Evolutionary conservation across 2,797 vertebrate species (phyloP).

Genomic region (Amblyraja radiata): DNA sequence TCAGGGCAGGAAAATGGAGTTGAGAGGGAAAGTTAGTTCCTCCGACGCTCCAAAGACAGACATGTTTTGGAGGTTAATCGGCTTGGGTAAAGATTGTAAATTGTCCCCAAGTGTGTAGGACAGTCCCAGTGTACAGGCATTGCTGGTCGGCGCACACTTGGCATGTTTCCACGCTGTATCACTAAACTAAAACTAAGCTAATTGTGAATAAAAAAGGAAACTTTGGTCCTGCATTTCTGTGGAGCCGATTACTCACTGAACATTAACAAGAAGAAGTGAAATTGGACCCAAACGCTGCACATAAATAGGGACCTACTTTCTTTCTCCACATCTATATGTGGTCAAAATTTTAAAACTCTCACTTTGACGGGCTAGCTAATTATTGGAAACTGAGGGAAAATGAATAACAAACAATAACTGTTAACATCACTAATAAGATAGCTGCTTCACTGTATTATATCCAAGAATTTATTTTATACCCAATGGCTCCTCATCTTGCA

Average conservation of each 20-base stretch:
- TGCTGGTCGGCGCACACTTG: too few species aligned
- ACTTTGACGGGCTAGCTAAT: too few species aligned
- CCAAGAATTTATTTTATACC: not conserved
- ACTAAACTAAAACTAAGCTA: too few species aligned
- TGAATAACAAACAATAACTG: not conserved
- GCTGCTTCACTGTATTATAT: not conserved
- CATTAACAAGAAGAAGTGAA: not conserved
- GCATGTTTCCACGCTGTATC: too few species aligned
- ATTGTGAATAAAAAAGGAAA: not conserved
- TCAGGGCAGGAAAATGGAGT: too few species aligned
- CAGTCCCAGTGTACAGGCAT: too few species aligned
- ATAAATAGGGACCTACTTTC: too few species aligned
- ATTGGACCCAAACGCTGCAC: not conserved
- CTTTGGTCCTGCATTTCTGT: not conserved
- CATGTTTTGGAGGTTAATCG: too few species aligned
- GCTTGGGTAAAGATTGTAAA: too few species aligned
- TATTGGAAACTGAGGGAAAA: not conserved
- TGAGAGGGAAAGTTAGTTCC: too few species aligned
- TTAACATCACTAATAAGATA: not conserved
- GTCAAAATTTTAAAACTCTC: not conserved
- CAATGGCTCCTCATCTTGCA: not conserved
- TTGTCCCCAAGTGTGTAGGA: too few species aligned
- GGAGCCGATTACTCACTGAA: not conserved
- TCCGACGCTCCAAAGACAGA: too few species aligned
- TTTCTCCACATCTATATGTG: not conserved